phyloP scores from a whole-genome alignment of 2,113 vertebrate genomes.

The Elaphurus davidianus region DNA sequence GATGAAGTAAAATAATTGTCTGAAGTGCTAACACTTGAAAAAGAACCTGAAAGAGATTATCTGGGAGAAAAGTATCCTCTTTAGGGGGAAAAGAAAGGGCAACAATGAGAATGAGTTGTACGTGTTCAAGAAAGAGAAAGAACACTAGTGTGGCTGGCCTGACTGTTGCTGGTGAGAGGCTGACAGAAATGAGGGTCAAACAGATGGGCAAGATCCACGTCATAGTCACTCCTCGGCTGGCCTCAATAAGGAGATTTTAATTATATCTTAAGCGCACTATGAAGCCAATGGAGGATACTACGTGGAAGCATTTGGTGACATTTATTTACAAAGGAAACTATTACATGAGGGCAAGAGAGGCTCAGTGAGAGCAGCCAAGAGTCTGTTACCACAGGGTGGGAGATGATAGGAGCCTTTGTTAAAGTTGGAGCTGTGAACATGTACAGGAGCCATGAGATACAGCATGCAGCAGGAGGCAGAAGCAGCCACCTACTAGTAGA shows the following conservation, averaged over 20 bases:
- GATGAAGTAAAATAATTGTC: not conserved
- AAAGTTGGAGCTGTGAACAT: fast-evolving
- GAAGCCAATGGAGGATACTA: not conserved
- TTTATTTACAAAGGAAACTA: not conserved
- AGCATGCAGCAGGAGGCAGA: not conserved
- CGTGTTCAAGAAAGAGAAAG: not conserved
- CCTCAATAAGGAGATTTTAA: not conserved
- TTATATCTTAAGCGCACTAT: not conserved
- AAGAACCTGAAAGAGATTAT: not conserved
- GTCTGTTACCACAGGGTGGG: not conserved
- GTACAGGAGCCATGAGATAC: not conserved
- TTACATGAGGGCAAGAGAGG: fast-evolving
- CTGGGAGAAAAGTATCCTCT: not conserved
- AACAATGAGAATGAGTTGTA: not conserved
- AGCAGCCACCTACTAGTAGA: not conserved
- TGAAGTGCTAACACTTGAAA: not conserved
- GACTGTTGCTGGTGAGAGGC: not conserved
- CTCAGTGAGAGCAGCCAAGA: not conserved
- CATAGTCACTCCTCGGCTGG: not conserved
- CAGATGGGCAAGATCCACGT: not conserved
- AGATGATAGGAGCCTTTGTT: not conserved
- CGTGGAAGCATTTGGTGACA: not conserved
- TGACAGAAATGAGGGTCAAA: not conserved
- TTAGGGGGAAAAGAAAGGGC: not conserved
- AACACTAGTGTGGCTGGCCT: not conserved